Evolutionary conservation across 2,888 invertebrate species (phyloP).

Genomic region (Drosophila picticornis): DNA sequence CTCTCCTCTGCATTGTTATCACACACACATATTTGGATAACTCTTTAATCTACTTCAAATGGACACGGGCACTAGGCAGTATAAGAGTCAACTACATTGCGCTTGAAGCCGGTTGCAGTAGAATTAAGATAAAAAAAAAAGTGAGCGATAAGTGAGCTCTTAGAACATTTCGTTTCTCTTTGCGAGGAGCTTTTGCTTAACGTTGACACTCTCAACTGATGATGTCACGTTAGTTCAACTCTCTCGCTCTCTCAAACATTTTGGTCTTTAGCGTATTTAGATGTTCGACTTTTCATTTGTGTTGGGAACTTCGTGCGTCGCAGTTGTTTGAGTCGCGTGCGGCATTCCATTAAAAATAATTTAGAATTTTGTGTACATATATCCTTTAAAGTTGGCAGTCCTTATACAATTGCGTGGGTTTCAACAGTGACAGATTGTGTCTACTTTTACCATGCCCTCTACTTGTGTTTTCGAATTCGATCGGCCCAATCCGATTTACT

Average conservation of each 20-base stretch:
- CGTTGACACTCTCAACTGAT: conserved; percentile 37
- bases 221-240: conserved; percentile 53
- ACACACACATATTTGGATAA: neutral
- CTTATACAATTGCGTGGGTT: neutral
- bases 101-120: neutral
- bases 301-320: neutral
- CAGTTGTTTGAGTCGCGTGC: conserved; percentile 12
- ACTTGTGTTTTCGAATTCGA: conserved; percentile 67
- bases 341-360: neutral
- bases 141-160: neutral
- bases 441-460: conserved; percentile 51
- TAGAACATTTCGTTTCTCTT: neutral
- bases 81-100: neutral
- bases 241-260: conserved; percentile 12
- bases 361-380: neutral
- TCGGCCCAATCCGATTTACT: conserved; percentile 70
- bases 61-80: neutral
- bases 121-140: neutral
- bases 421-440: neutral
- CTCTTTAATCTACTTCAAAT: neutral
- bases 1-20: neutral
- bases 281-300: conserved; percentile 29
- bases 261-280: neutral
- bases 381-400: neutral
- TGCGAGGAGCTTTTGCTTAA: conserved; percentile 17